Conservation (phyloP, 1,140 invertebrate species). For the Saccostrea echinata region DNA sequence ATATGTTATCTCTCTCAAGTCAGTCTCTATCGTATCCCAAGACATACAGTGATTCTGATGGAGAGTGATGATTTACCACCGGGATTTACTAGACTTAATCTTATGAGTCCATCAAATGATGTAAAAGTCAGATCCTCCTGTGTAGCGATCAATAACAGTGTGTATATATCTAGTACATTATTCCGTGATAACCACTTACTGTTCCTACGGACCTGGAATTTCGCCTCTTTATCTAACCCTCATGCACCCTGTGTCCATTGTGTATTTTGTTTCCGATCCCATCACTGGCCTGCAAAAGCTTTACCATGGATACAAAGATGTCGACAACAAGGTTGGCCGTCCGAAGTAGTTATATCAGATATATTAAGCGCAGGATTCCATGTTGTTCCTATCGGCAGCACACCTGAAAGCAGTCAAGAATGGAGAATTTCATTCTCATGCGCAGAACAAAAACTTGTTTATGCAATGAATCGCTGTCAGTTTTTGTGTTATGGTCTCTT, state of each 20-base stretch:
- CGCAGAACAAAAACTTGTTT: constrained; percentile 36
- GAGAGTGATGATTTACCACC: neutral
- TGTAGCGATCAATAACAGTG: neutral
- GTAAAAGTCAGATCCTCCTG: neutral
- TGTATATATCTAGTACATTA: neutral
- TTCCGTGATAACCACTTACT: neutral
- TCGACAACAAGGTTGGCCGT: neutral
- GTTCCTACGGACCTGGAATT: neutral
- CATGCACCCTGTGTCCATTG: no score
- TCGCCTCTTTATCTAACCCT: neutral
- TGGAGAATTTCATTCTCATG: no score
- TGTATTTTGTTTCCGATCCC: no score
- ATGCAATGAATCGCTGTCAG: constrained; percentile 42
- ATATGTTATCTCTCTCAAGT: neutral
- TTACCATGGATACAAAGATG: neutral
- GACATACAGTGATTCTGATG: neutral
- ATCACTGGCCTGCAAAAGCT: no score
- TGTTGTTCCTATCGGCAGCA: neutral
- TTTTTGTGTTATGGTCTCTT: constrained; percentile 38
- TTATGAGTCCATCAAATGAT: neutral
- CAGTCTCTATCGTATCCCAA: neutral
- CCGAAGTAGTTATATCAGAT: no score
- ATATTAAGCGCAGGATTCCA: neutral
- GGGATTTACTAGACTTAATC: neutral
- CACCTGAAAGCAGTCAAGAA: no score